These are phyloP conservation scores for Trachythela sp. DNA, from an alignment of 64 coral and sea anemone species.

Conservation along the genomic window DNA sequence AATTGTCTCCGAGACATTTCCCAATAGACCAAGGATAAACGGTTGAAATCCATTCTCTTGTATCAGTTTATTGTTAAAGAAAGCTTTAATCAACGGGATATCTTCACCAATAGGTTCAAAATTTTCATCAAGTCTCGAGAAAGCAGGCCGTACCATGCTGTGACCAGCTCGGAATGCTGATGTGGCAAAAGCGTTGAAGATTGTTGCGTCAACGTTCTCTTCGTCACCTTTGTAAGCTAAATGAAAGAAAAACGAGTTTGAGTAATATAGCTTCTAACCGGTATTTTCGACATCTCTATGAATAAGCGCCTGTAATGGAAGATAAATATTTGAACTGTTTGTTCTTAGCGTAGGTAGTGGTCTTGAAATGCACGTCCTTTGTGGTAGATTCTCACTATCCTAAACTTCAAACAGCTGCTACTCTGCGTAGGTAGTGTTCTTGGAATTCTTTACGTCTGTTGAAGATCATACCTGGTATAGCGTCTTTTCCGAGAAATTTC, in stretches of 20 bases:
- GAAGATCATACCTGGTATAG: not conserved
- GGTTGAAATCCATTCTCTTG: conserved; percentile 69
- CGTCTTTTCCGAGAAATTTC: not conserved
- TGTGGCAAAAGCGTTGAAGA: conserved; percentile 5
- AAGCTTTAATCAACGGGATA: conserved; percentile 71
- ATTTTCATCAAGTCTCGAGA: conserved; percentile 70
- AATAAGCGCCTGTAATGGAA: too few species aligned
- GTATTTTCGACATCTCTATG: too few species aligned
- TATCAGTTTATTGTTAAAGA: conserved; percentile 91
- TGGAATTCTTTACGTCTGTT: not conserved
- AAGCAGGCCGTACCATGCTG: conserved; percentile 73
- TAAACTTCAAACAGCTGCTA: too few species aligned
- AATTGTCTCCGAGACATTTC: conserved; percentile 64
- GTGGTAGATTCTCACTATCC: too few species aligned
- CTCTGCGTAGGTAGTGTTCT: too few species aligned
- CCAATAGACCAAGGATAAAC: conserved; percentile 75
- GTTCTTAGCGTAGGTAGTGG: too few species aligned
- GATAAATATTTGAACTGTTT: too few species aligned
- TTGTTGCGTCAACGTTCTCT: not conserved
- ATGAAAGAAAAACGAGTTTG: not conserved
- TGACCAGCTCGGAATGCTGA: conserved; percentile 93
- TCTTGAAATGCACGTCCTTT: too few species aligned
- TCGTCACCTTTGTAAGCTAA: not conserved
- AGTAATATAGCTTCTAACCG: too few species aligned
- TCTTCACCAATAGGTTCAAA: conserved; percentile 76